A percentile compares a stretch with the other conserved stretches of the same genome.
Evolutionary conservation across 2,113 vertebrate species (phyloP).

Genomic region (Anarrhichthys ocellatus): DNA sequence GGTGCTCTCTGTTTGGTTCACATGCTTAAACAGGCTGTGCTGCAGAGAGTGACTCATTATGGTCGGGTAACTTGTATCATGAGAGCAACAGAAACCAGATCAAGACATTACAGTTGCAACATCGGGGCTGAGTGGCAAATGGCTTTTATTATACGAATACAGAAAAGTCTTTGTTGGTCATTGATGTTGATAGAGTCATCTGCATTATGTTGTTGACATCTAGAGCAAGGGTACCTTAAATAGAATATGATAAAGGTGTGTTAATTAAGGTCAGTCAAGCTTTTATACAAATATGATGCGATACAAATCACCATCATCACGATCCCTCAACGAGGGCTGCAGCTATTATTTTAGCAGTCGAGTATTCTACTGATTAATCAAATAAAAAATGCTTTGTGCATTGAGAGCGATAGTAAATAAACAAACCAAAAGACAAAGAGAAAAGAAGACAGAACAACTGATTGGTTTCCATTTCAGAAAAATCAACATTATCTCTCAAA

Average conservation of each 20-base stretch:
- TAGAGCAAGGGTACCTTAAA: too few species aligned
- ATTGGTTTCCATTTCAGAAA: too few species aligned
- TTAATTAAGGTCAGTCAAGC: too few species aligned
- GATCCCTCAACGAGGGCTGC: not conserved
- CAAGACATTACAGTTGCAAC: conserved; percentile 6
- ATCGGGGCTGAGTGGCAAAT: not conserved
- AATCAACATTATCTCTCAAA: too few species aligned
- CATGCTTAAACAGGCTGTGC: conserved; percentile 24
- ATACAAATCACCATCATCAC: not conserved
- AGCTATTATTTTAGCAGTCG: too few species aligned
- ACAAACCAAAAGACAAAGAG: too few species aligned
- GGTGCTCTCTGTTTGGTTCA: conserved; percentile 57
- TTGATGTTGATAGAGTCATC: not conserved
- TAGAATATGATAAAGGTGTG: too few species aligned
- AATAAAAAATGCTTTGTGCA: too few species aligned
- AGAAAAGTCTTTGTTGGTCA: conserved; percentile 12
- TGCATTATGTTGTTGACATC: not conserved
- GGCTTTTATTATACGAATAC: conserved; percentile 22
- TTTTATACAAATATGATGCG: too few species aligned
- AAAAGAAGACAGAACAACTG: too few species aligned
- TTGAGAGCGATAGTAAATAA: too few species aligned
- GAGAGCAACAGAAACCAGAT: conserved; percentile 32
- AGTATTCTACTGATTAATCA: too few species aligned
- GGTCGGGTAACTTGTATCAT: conserved; percentile 10
- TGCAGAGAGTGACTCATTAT: conserved; percentile 44